Base-by-base conservation (phyloP, 2,113 vertebrate species). In the Cheilinus undulatus region DNA sequence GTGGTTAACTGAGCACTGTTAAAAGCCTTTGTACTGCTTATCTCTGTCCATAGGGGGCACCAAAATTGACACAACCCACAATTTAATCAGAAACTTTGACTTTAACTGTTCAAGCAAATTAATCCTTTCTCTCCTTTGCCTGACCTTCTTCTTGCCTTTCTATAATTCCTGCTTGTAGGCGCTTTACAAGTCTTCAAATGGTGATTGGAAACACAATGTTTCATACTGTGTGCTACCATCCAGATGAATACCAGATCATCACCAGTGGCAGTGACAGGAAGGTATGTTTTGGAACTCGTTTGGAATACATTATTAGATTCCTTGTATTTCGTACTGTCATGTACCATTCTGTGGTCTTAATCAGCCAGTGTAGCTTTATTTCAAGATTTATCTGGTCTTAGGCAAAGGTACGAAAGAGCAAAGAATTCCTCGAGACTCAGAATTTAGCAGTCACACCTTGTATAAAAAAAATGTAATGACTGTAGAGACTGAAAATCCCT, bases 251-350 rank as follows among this genome's bases (percentile, higher is more conserved):
- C 87, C 97, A 98, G 88, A 85, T 96, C 51, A 93, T 97, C 80
- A 97, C 95, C 76, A 92, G 96, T 11, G 97, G 96, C 69, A 95
- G 95, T 1, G 94, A 97, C 88, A 93, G 95, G 73, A 97, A 93
- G 95, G 97, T 97, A 17, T 1, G 53, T 32, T 60, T 66, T 38
- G 0, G 15, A 14, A 20, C 9, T 9, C n/a, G n/a, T n/a, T n/a
- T n/a, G n/a, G n/a, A n/a, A n/a, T n/a, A n/a, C n/a, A n/a, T n/a
- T n/a, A n/a, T n/a, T n/a, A n/a, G n/a, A n/a, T n/a, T n/a, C n/a
- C n/a, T n/a, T n/a, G n/a, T n/a, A n/a, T n/a, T n/a, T n/a, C n/a
- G n/a, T n/a, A n/a, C n/a, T n/a, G n/a, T n/a, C n/a, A n/a, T n/a
- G n/a, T n/a, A n/a, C n/a, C n/a, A n/a, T n/a, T n/a, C n/a, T n/a